Base-by-base conservation (phyloP, 53 echinoderm and acorn worm species). In the Henricia sp. region DNA sequence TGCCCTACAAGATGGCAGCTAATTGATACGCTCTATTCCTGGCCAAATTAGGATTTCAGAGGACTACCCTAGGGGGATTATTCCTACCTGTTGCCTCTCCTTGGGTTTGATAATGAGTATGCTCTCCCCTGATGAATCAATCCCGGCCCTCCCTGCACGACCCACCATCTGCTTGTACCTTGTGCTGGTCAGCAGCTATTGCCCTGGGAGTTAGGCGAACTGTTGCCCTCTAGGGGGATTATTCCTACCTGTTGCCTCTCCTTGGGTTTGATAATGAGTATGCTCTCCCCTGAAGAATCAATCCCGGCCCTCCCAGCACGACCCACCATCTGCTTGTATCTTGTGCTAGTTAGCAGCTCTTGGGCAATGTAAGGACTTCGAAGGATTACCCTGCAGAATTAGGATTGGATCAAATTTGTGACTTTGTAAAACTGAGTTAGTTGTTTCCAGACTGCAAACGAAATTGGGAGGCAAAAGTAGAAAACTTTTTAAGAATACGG, bases 271-370 rank as follows among this genome's bases (percentile, higher is more conserved):
- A 95, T 85, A 67, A 95, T 95, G 68, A 95, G 83, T 14, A 95
- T 95, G 60, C 95, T 95, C 78, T 95, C 95, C 44, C 95, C 95
- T 16, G 93, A 91, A 1, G 93, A 88, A 36, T 95, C 95, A 32
- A 91, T 88, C 34, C 95, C 95, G 28, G 95, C 95, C 42, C 95
- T 83, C 0, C 95, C 95, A 17, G 95, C 95, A 36, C 95, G 77
- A 11, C 95, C 95, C 9, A 95, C 95, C 95, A 95, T 95, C 90
- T 95, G 95, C 72, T 95, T 93, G 68, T 95, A 95, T 41, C 87
- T 51, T 69, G 93, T 95, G 39, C 84, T 66, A 12, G 93, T 95
- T 35, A 95, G 60, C 14, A 95, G 80, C 24, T 95, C 89, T 41
- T 71, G 80, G 37, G 95, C 95, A 24, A 95, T 95, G 89, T 95